These are phyloP conservation scores for Empidonax alnorum DNA, from an alignment of 2,113 vertebrate genomes.

Conservation along the genomic window DNA sequence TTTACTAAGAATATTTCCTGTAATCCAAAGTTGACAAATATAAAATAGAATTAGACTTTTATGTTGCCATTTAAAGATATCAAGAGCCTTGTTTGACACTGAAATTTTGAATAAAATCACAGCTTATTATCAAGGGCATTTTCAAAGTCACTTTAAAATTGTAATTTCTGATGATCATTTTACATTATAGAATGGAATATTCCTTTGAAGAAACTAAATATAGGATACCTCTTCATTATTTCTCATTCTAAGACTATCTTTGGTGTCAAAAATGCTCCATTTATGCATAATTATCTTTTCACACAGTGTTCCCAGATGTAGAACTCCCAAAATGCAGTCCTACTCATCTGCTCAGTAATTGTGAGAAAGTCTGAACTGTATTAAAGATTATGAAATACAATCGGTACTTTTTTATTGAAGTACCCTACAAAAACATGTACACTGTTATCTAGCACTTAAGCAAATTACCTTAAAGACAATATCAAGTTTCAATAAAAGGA, in stretches of 20 bases:
- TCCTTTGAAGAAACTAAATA: constrained; percentile 29
- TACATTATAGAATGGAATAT: neutral
- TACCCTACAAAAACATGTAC: neutral
- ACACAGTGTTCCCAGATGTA: constrained; percentile 16
- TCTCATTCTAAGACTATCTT: constrained; percentile 10
- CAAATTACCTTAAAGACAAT: neutral
- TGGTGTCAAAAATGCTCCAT: constrained; percentile 7
- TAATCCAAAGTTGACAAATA: neutral
- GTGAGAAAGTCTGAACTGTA: neutral
- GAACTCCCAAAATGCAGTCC: neutral
- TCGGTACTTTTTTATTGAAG: neutral
- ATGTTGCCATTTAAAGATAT: neutral
- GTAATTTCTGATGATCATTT: neutral
- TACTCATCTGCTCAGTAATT: neutral
- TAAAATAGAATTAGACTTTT: neutral
- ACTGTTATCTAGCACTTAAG: neutral
- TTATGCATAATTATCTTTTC: constrained; percentile 43
- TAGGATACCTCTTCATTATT: constrained; percentile 7
- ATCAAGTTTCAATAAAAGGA: neutral
- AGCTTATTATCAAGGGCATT: neutral
- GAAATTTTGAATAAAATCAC: neutral
- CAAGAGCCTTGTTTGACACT: neutral
- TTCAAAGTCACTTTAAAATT: constrained; percentile 20
- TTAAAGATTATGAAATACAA: neutral
- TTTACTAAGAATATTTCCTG: neutral